These are phyloP conservation scores for Melanotaenia boesemani DNA, from an alignment of 2,797 vertebrate species.

Conservation along the genomic window DNA sequence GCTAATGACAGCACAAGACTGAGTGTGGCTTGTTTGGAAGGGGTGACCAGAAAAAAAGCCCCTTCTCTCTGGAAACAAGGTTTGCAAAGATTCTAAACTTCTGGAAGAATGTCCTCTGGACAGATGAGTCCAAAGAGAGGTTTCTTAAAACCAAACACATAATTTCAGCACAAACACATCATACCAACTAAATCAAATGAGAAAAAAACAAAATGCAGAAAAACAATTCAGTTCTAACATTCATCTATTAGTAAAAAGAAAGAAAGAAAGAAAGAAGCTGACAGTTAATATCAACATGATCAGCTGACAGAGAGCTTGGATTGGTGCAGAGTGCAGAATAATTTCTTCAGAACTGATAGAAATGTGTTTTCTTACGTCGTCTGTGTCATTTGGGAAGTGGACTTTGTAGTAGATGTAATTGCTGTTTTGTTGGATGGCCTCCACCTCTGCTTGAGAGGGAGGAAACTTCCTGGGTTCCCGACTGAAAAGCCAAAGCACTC, in stretches of 20 bases:
- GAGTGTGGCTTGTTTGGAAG: no score
- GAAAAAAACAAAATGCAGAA: background rate
- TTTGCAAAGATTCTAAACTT: no score
- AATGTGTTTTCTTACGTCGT: constrained; percentile 78
- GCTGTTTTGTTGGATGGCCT: constrained; percentile 90
- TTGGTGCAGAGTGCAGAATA: background rate
- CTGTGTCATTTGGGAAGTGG: constrained; percentile 88
- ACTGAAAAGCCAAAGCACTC: constrained; percentile 70
- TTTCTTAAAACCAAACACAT: no score
- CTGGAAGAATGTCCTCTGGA: no score
- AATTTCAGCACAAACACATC: no score
- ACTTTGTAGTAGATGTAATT: constrained; percentile 91
- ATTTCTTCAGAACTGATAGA: background rate
- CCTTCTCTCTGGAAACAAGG: no score
- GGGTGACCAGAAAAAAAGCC: no score
- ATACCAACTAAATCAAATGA: background rate
- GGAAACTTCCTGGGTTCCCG: constrained; percentile 88
- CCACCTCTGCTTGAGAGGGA: constrained; percentile 91
- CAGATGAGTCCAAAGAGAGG: no score
- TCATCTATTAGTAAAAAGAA: background rate
- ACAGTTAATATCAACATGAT: no score
- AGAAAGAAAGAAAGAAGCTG: background rate
- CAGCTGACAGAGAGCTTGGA: background rate
- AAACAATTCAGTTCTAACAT: background rate
- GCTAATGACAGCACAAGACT: no score